These are phyloP conservation scores for Phyllostomus discolor DNA, from an alignment of 2,113 vertebrate species.

Conservation along the genomic window DNA sequence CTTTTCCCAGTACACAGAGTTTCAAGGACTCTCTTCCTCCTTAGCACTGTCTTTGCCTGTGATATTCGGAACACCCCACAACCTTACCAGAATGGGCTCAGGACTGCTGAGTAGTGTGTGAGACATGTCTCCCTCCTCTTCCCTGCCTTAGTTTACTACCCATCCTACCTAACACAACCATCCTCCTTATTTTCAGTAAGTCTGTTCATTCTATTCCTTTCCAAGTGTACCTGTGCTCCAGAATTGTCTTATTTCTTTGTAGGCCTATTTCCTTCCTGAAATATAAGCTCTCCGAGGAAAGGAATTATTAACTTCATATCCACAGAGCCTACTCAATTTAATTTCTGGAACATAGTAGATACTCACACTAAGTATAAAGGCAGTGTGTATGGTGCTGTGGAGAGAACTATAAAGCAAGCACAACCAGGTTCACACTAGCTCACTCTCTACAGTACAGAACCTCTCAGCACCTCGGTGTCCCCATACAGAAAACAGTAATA, in stretches of 20 bases:
- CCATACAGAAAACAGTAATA: background rate
- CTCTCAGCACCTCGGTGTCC: background rate
- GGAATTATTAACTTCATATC: background rate
- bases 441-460: background rate
- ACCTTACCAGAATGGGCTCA: too few relatives aligned
- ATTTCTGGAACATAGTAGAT: background rate
- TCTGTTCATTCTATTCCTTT: background rate
- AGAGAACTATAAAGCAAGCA: background rate
- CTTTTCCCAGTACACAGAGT: too few relatives aligned
- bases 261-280: background rate
- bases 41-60: too few relatives aligned
- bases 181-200: background rate
- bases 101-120: too few relatives aligned
- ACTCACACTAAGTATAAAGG: background rate
- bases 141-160: too few relatives aligned
- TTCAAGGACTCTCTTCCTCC: too few relatives aligned
- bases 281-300: background rate
- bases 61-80: too few relatives aligned
- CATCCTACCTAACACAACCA: background rate
- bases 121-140: too few relatives aligned
- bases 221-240: background rate
- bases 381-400: background rate
- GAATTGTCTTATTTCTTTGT: background rate
- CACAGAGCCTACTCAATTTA: background rate
- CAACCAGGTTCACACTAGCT: background rate